These are phyloP conservation scores for Oncorhynchus masou DNA, from an alignment of 2,113 vertebrate genomes.

Conservation along the genomic window DNA sequence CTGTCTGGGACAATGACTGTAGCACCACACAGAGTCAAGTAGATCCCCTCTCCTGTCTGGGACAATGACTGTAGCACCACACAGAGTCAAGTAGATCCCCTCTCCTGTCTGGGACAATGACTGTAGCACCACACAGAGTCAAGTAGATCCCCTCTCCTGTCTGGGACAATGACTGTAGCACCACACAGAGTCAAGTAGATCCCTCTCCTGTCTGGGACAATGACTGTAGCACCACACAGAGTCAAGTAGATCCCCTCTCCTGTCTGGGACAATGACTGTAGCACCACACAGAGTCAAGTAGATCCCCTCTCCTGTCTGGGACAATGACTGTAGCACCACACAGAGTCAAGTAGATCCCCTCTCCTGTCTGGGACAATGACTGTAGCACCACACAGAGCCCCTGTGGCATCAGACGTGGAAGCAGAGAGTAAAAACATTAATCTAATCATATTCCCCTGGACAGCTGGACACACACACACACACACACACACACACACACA, in stretches of 20 bases:
- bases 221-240: conserved; percentile 20
- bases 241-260: no score
- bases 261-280: conserved; percentile 28
- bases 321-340: no score
- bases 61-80: no score
- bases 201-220: conserved; percentile 3
- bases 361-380: conserved; percentile 6
- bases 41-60: no score
- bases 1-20: conserved; percentile 23
- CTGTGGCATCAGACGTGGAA: conserved; percentile 50
- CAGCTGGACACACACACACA: conserved; percentile 67
- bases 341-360: no score
- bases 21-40: not conserved
- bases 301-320: no score
- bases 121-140: conserved; percentile 19
- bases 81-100: no score
- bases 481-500: not conserved
- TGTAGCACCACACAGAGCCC: conserved; percentile 37
- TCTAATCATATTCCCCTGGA: conserved; percentile 66
- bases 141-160: no score
- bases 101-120: conserved; percentile 4
- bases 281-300: not conserved
- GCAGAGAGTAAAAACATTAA: conserved; percentile 62
- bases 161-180: no score
- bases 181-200: no score